Evolutionary conservation across 2,888 invertebrate species (phyloP), one percentile per base, ranked within the genome.

Genomic region (Oxycera nigricornis): DNA sequence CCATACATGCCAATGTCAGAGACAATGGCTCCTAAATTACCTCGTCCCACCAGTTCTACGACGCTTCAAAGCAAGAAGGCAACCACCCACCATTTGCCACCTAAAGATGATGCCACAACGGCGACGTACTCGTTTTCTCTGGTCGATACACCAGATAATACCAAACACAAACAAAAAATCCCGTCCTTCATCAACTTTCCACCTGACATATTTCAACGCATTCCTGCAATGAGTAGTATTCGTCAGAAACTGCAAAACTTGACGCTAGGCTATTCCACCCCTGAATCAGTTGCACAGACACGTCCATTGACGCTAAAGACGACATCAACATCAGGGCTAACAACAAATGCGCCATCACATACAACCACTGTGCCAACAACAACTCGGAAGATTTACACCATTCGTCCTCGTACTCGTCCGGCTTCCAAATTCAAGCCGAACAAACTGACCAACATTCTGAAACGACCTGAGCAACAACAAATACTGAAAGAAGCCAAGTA

Each of bases 1-100:
- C 87, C 88, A 73, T 90, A 89, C 75, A 89, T 90, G 89, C 90
- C 90, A 2, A 89, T 88, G 82, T 87, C 89, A 2, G 90, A 90
- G 83, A 86, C 86, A 1, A 83, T 86, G 84, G 82, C 86, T 0
- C 86, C 86, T 28, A 82, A 82, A 1, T 81, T 83, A 2, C 77
- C 79, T 7, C 80, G 41, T 74, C 79, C 74, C 77, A 76, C 20
- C 30, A 70, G 20, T 2, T 28, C 62, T 11, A 62, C 65, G 35
- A 70, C 65, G 2, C 14, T 50, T 7, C 62, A 50, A 31, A 24
- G 39, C 11, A 26, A 26, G 6, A 17, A 24, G 7, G 31, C 70
- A 11, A 75, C 62, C 2, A 57, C 77, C 1, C 73, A 50, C 26
- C 55, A 70, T 41, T 41, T 65, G 39, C 17, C 46, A 22, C 26